These are phyloP conservation scores for Polypedilum vanderplanki DNA, from an alignment of 1,140 invertebrate genomes.

Conservation along the genomic window DNA sequence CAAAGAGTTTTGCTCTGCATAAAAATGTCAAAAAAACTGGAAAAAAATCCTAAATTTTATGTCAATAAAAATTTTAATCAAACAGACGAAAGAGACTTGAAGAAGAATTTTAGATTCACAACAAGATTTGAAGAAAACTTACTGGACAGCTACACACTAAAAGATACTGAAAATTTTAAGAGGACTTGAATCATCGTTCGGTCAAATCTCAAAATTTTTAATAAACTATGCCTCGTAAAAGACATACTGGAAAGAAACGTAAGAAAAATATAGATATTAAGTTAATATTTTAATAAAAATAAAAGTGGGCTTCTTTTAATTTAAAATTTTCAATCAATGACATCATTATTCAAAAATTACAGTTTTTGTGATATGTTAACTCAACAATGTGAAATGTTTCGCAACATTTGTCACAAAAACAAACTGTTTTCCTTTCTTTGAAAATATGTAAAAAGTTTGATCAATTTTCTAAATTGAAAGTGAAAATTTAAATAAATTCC, in stretches of 20 bases:
- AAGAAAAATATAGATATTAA: not conserved
- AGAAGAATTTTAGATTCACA: conserved; percentile 21
- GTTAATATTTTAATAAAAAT: not conserved
- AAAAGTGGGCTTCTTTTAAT: not conserved
- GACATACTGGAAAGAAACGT: conserved; percentile 7
- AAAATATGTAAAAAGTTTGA: not conserved
- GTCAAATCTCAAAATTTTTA: not conserved
- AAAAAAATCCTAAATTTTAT: no score
- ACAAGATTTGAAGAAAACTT: conserved; percentile 15
- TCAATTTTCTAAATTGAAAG: no score
- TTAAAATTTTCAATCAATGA: no score
- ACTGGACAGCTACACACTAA: not conserved
- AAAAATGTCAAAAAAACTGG: no score
- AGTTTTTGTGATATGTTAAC: no score
- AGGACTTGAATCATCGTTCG: not conserved
- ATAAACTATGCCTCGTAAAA: not conserved
- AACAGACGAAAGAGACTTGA: not conserved
- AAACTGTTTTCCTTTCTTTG: not conserved
- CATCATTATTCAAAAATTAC: no score
- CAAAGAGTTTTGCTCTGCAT: no score
- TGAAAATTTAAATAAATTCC: no score
- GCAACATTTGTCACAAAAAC: not conserved
- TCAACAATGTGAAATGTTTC: no score
- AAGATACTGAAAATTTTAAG: not conserved
- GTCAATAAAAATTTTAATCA: not conserved